Conservation (phyloP, 2,888 invertebrate genomes). For the Unio pictorum region DNA sequence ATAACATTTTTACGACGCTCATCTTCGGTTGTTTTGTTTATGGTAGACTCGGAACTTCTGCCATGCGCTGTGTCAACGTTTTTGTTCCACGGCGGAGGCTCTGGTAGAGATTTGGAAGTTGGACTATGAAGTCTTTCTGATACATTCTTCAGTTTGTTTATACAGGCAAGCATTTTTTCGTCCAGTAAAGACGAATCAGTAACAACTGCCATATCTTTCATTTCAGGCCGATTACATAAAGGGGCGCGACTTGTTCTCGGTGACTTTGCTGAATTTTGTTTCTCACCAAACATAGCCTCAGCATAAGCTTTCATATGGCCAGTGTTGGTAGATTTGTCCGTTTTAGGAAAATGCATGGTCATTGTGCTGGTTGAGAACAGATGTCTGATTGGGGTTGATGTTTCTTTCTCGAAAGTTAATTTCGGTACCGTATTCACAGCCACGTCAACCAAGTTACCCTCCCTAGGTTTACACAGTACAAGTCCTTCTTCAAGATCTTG, state of each 20-base stretch:
- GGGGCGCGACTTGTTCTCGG: neutral
- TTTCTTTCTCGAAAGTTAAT: slow-evolving; percentile 61
- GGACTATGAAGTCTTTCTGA: slow-evolving; percentile 64
- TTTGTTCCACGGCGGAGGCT: slow-evolving; percentile 32
- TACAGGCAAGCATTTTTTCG: slow-evolving; percentile 67
- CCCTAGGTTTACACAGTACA: slow-evolving; percentile 14
- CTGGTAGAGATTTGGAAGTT: slow-evolving; percentile 40
- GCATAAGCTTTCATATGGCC: slow-evolving; percentile 22
- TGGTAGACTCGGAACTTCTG: slow-evolving; percentile 13
- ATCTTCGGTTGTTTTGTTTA: slow-evolving; percentile 26
- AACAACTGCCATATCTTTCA: slow-evolving; percentile 46
- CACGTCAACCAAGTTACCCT: slow-evolving; percentile 42
- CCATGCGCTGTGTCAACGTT: slow-evolving; percentile 7
- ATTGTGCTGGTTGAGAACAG: slow-evolving; percentile 56
- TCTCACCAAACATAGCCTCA: slow-evolving; percentile 16
- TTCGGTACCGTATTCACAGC: slow-evolving; percentile 57
- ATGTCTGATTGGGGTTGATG: slow-evolving; percentile 53
- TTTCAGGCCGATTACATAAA: slow-evolving; percentile 8
- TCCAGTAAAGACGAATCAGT: slow-evolving; percentile 51
- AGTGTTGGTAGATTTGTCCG: slow-evolving; percentile 60
- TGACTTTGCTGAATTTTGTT: slow-evolving; percentile 43
- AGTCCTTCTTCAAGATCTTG: slow-evolving; percentile 16
- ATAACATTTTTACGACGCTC: slow-evolving; percentile 44
- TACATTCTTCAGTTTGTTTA: slow-evolving; percentile 66
- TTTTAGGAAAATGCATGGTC: slow-evolving; percentile 54